A percentile compares a stretch with the other conserved stretches of the same genome.
Conservation (phyloP, 1,140 invertebrate genomes). For the Acromyrmex echinatior region DNA sequence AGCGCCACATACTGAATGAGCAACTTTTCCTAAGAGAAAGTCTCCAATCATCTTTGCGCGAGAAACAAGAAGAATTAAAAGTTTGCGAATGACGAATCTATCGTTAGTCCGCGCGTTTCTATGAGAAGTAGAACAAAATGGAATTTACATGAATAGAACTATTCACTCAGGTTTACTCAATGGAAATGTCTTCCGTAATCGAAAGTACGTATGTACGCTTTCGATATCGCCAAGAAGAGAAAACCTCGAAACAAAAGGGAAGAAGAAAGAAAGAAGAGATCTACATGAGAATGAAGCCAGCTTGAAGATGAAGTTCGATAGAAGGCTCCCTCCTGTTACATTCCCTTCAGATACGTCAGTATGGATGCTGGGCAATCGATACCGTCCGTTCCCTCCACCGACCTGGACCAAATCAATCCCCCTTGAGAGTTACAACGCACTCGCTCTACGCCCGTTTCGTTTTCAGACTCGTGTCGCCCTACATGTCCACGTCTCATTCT, state of each 20-base stretch:
- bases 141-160: constrained; percentile 18
- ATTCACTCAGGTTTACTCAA: not conserved
- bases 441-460: constrained; percentile 67
- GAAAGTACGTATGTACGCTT: constrained; percentile 17
- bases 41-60: not conserved
- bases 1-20: not conserved
- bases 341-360: constrained; percentile 57
- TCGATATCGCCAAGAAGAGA: not conserved
- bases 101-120: not conserved
- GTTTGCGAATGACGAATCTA: constrained; percentile 35
- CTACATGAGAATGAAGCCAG: constrained; percentile 45
- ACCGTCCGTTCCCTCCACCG: constrained; percentile 63
- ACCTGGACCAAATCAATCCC: constrained; percentile 79
- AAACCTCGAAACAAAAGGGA: constrained; percentile 1
- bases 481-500: constrained; percentile 13
- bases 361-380: constrained; percentile 80
- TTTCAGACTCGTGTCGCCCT: constrained; percentile 53
- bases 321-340: constrained; percentile 15
- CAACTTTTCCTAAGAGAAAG: constrained; percentile 34
- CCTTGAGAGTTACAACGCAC: constrained; percentile 74
- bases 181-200: constrained; percentile 7
- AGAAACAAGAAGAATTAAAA: constrained; percentile 45
- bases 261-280: constrained; percentile 66
- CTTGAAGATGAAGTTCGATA: constrained; percentile 56
- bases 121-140: constrained; percentile 36